Evolutionary conservation across 2,113 vertebrate genomes (phyloP), one percentile per base, ranked within the genome.

Genomic region (Zosterops pallidus): DNA sequence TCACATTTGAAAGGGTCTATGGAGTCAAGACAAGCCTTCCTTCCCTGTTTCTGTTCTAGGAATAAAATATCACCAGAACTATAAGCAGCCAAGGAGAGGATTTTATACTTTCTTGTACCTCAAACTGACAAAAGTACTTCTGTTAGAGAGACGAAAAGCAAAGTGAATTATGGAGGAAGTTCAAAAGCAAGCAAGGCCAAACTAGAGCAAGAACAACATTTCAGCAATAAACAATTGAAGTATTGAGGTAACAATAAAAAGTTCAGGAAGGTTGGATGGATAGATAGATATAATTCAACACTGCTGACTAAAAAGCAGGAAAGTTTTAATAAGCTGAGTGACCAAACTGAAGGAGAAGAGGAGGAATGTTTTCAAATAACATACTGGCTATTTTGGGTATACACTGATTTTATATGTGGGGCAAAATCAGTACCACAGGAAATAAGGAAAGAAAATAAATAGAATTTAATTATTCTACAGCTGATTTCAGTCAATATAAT

Each of bases 401-500:
- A 52, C 65, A 29, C 10, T 41, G 14, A 13, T 86, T 75, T 82
- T 71, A 46, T 49, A 86, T 28, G 17, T 69, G 44, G 19, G n/a
- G 47, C 18, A 80, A 86, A 69, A 74, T 55, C 39, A 84, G 90
- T 89, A 74, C 15, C 23, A 37, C 12, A 12, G 12, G 35, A 93
- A 70, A 80, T 26, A 64, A 14, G 46, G 14, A 60, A 86, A 68
- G 9, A 23, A 92, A 94, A 89, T 81, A 76, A 79, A 83, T 4
- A 90, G 25, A 84, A 92, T 35, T 91, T 93, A 68, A 79, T 91
- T 94, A 91, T 60, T 90, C 23, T 65, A 68, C 26, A 69, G 70
- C 24, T 78, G 15, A 83, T 75, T 74, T 80, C 70, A 96, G 59
- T 91, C 84, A 91, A 96, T 64, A 83, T 31, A 89, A 94, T 47